Evolutionary conservation across 1,140 invertebrate genomes (phyloP), one percentile per base, ranked within the genome.

Genomic region (Magallana ariakensis): DNA sequence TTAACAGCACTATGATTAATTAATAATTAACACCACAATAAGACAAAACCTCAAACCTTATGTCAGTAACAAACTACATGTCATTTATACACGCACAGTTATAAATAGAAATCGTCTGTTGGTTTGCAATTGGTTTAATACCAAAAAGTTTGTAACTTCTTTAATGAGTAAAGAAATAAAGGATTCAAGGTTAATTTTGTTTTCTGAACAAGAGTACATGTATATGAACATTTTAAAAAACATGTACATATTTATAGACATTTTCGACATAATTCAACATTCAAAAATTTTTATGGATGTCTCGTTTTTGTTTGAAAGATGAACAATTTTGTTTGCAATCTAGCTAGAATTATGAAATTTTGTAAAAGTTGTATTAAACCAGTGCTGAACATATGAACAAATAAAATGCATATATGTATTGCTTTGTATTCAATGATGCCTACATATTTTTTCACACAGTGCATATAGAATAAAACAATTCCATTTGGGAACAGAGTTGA

Each of bases 1-100:
- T 75, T 11, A 75, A 75, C 66, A 75, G 66, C 66, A 75, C 66
- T 75, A 75, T 75, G 66, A 75, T 75, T 75, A 75, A 75, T 75
- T 75, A 75, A 75, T 75, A 75, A 75, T 75, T 8, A 75, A 75
- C 66, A 75, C 66, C 66, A 75, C 66, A 75, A 75, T 19, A 75
- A 75, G 66, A 75, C 66, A 75, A 75, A 75, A 75, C 66, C 66
- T 75, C 8, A 33, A 75, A 75, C 66, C 66, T 75, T 75, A 75
- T 26, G 66, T 75, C 19, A 75, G 66, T 75, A 75, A 75, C 66
- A 75, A 75, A 75, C 66, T 70, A 70, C 66, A 70, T 19, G 66
- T 70, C n/a, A 60, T 60, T 16, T 60, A 70, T 26, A 70, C n/a
- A 66, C 6, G 22, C 62, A 75, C 66, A 75, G 22, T 26, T 13